These are phyloP conservation scores for Scalopus aquaticus DNA, from an alignment of 2,113 vertebrate species.

Conservation along the genomic window DNA sequence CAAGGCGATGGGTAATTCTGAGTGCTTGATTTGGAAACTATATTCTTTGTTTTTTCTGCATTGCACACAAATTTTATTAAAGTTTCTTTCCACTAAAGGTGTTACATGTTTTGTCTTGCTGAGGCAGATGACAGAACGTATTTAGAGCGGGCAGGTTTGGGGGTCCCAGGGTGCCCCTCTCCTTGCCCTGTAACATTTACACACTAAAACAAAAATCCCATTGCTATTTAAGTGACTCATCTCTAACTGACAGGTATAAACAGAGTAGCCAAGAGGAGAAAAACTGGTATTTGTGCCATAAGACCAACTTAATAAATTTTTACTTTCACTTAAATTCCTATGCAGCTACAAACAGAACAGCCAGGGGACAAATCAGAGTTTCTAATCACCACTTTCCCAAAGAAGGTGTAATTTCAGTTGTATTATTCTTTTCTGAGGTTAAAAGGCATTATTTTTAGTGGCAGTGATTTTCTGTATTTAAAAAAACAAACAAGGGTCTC, in stretches of 20 bases:
- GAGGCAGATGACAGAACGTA: too few relatives aligned
- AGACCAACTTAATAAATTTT: conserved; percentile 64
- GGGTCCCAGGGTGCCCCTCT: too few relatives aligned
- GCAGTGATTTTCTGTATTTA: conserved; percentile 47
- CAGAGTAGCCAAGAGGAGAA: conserved; percentile 53
- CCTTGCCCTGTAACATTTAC: too few relatives aligned
- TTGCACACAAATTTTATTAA: too few relatives aligned
- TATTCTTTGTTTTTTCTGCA: too few relatives aligned
- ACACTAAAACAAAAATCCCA: conserved; percentile 47
- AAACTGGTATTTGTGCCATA: conserved; percentile 60
- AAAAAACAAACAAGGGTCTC: too few relatives aligned
- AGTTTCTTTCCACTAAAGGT: too few relatives aligned
- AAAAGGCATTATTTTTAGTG: conserved; percentile 64
- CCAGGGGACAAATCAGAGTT: background rate
- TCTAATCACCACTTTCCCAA: background rate
- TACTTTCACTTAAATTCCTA: conserved; percentile 66
- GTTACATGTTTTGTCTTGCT: too few relatives aligned
- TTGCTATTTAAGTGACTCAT: conserved; percentile 71
- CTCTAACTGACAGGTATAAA: conserved; percentile 48
- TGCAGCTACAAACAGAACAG: conserved; percentile 10
- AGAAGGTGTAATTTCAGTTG: conserved; percentile 34
- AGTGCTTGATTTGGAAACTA: too few relatives aligned
- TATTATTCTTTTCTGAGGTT: conserved; percentile 59
- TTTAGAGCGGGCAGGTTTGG: too few relatives aligned
- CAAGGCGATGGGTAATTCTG: too few relatives aligned